Evolutionary conservation across 2,113 vertebrate genomes (phyloP).

Genomic region (Mormyrus iriodes): DNA sequence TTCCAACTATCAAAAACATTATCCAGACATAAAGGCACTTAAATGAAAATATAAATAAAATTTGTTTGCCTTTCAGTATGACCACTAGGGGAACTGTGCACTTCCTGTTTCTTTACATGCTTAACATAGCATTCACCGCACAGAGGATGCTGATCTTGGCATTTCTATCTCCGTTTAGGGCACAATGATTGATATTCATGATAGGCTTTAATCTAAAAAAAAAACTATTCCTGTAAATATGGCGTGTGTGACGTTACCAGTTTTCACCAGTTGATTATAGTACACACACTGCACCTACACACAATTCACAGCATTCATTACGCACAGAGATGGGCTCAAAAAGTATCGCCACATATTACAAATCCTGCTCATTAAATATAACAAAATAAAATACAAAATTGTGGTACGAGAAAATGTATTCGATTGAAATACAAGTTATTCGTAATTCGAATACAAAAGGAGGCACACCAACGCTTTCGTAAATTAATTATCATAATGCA

Average conservation of each 20-base stretch:
- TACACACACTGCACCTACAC: neutral
- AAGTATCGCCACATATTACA: too few relatives aligned
- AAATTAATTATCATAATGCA: too few relatives aligned
- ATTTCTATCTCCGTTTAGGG: neutral
- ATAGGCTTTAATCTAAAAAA: neutral
- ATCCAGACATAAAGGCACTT: neutral
- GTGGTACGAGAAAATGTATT: neutral
- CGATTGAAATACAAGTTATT: neutral
- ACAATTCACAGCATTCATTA: neutral
- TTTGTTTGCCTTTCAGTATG: neutral
- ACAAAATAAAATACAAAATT: neutral
- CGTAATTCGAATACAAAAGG: neutral
- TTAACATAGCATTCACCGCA: neutral
- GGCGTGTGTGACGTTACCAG: neutral
- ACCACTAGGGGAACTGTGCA: neutral
- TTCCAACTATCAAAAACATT: neutral
- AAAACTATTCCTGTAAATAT: neutral
- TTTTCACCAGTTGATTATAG: neutral
- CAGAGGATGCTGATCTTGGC: neutral
- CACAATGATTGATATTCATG: neutral
- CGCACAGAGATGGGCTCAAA: neutral
- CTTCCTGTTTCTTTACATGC: neutral
- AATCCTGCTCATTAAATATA: neutral
- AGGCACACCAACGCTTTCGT: too few relatives aligned
- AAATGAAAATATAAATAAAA: neutral